Conservation (phyloP, 2,113 vertebrate genomes). For the Spheniscus mendiculus region DNA sequence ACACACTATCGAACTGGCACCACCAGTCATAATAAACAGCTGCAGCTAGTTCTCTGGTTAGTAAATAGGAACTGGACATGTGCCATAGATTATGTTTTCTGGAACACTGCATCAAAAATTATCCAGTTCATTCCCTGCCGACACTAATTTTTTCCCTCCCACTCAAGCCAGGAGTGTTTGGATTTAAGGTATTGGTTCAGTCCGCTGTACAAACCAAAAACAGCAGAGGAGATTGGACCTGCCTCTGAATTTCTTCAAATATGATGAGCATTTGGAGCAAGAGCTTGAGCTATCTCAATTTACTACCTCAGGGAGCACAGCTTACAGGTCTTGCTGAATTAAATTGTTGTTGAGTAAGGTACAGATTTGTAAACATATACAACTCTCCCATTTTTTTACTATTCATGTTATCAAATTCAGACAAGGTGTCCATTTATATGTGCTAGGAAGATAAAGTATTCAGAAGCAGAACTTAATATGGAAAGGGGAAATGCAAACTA, state of each 20-base stretch:
- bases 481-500: not conserved
- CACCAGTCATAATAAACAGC: slow-evolving; percentile 71
- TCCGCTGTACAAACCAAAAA: not conserved
- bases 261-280: not conserved
- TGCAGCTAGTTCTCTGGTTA: slow-evolving; percentile 70
- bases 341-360: not conserved
- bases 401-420: not conserved
- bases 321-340: not conserved
- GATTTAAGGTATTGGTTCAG: not conserved
- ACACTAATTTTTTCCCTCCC: not conserved
- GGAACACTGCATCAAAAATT: slow-evolving; percentile 64
- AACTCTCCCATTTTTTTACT: not conserved
- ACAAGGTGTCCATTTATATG: not conserved
- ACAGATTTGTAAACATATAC: not conserved
- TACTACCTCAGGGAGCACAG: not conserved
- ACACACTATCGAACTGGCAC: slow-evolving; percentile 73
- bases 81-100: slow-evolving; percentile 71
- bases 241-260: not conserved
- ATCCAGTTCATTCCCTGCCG: slow-evolving; percentile 29
- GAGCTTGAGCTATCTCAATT: not conserved
- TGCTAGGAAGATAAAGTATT: not conserved
- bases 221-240: not conserved
- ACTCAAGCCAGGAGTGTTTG: not conserved
- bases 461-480: not conserved
- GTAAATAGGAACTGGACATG: slow-evolving; percentile 68